These are phyloP conservation scores for Microplitis manilae DNA, from an alignment of 2,888 invertebrate genomes.

Conservation along the genomic window DNA sequence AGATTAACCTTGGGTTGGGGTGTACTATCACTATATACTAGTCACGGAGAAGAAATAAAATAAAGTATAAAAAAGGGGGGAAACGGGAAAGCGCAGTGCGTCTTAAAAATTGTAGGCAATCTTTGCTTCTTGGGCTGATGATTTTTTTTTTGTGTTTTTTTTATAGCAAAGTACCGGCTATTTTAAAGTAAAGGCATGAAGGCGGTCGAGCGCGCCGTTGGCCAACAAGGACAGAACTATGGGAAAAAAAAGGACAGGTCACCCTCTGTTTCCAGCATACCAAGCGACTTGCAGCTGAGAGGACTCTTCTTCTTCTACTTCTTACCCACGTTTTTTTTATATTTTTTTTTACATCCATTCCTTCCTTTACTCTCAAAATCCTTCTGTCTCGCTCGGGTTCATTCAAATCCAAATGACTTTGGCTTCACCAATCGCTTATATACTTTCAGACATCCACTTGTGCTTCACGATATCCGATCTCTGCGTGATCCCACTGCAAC, in stretches of 20 bases:
- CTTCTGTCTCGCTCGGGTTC: neutral
- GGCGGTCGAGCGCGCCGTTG: slow-evolving; percentile 37
- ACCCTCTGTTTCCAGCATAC: slow-evolving; percentile 41
- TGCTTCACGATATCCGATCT: slow-evolving; percentile 10
- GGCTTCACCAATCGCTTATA: neutral
- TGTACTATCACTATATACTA: slow-evolving; percentile 39
- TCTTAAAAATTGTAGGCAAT: slow-evolving; percentile 35
- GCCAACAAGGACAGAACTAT: slow-evolving; percentile 16
- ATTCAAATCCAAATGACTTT: neutral
- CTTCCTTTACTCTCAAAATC: neutral
- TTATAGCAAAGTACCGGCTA: slow-evolving; percentile 33
- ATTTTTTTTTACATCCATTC: neutral
- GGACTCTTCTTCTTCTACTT: slow-evolving; percentile 20
- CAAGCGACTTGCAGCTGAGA: slow-evolving; percentile 41
- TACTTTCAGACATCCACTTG: slow-evolving; percentile 5
- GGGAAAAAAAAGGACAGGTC: slow-evolving; percentile 28
- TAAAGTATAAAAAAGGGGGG: slow-evolving; percentile 3
- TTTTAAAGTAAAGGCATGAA: slow-evolving; percentile 14
- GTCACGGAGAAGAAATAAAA: neutral
- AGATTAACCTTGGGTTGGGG: slow-evolving; percentile 49
- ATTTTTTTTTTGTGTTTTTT: slow-evolving; percentile 32
- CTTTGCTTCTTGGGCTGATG: slow-evolving; percentile 11
- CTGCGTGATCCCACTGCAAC: slow-evolving; percentile 11
- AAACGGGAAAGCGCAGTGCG: slow-evolving; percentile 32
- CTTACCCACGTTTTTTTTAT: neutral